Evolutionary conservation across 2,888 invertebrate genomes (phyloP).

Genomic region (Apamea anceps): DNA sequence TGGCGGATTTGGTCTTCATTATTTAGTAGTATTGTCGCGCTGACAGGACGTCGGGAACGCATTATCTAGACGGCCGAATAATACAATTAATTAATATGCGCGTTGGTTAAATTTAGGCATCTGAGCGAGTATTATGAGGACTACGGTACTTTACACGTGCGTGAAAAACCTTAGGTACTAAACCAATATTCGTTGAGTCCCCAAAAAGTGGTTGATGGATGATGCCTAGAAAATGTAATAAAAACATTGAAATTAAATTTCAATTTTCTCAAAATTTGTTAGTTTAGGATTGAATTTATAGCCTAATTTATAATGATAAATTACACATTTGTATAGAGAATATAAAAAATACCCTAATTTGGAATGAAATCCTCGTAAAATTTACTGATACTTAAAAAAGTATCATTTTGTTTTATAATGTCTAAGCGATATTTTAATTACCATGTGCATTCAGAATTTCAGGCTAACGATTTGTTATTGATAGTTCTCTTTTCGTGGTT

Average conservation of each 20-base stretch:
- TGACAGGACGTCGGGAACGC: not conserved
- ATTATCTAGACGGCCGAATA: too few relatives aligned
- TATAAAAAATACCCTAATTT: slow-evolving; percentile 10
- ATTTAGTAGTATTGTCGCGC: too few relatives aligned
- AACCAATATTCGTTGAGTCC: slow-evolving; percentile 22
- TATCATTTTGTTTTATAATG: not conserved
- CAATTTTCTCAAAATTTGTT: slow-evolving; percentile 45
- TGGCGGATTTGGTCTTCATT: too few relatives aligned
- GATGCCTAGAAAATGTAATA: slow-evolving; percentile 28
- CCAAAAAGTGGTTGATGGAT: slow-evolving; percentile 41
- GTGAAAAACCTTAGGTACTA: slow-evolving; percentile 4
- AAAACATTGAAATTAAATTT: slow-evolving; percentile 35
- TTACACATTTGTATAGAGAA: slow-evolving; percentile 24
- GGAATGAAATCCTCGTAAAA: slow-evolving; percentile 3
- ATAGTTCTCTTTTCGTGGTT: not conserved
- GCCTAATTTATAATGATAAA: not conserved
- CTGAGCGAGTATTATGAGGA: not conserved
- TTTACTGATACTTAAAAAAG: not conserved
- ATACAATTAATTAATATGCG: not conserved
- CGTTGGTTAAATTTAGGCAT: not conserved
- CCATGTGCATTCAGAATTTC: not conserved
- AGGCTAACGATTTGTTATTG: not conserved
- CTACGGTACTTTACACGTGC: not conserved
- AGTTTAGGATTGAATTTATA: slow-evolving; percentile 52
- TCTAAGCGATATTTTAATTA: not conserved